A percentile compares a stretch with the other conserved stretches of the same genome.
Conservation (phyloP, 2,888 invertebrate species). For the Ptychoptera contaminata region DNA sequence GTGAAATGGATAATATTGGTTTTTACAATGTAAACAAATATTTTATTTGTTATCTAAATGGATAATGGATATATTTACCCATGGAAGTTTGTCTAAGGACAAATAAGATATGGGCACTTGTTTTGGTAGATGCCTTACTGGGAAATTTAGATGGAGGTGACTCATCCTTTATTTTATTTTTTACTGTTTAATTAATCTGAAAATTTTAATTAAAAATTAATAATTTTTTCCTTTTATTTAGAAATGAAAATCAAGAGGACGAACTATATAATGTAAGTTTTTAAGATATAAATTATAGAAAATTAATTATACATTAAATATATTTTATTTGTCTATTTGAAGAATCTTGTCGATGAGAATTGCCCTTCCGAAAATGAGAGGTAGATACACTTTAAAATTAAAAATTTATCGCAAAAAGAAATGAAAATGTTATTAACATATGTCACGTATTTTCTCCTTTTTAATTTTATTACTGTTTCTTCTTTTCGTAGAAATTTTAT, state of each 20-base stretch:
- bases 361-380: no score
- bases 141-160: constrained; percentile 1
- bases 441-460: background rate
- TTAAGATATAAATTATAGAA: constrained; percentile 4
- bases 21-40: background rate
- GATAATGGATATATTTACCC: background rate
- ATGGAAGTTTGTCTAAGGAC: background rate
- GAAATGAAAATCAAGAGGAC: constrained; percentile 6
- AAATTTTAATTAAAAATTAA: no score
- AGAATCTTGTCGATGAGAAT: no score
- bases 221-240: constrained; percentile 11
- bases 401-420: background rate
- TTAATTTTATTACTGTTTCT: background rate
- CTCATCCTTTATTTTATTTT: background rate
- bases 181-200: no score
- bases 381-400: no score
- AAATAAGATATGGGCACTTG: constrained; percentile 15
- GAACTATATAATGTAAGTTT: constrained; percentile 8
- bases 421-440: background rate
- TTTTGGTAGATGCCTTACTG: constrained; percentile 16
- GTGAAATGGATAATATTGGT: background rate
- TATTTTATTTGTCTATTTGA: no score
- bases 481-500: background rate
- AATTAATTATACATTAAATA: no score
- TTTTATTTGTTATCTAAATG: background rate